Base-by-base conservation (phyloP, 2,888 invertebrate genomes). In the Priocnemis perturbator region DNA sequence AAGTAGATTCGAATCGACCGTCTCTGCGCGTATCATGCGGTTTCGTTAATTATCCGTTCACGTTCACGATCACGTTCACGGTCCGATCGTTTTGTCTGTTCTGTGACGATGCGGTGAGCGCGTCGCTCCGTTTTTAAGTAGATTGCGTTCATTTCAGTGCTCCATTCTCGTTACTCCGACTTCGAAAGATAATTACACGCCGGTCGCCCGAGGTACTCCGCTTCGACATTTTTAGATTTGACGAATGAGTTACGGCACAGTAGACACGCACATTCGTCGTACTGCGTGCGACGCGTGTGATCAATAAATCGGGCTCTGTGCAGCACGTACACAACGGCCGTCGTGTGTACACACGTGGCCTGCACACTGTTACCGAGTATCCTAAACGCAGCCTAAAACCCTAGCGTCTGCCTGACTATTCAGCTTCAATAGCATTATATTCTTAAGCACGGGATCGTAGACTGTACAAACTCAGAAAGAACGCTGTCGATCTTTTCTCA, bases 261-360 rank as follows among this genome's bases (percentile, higher is more conserved):
- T 9, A 7, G 37, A 20, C 65, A 73, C 64, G 67, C 76, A 73
- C 76, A 77, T 82, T 75, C 76, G 76, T 81, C 76, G 78, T 80
- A 81, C 78, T 84, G 81, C 79, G 82, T 83, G 81, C 81, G 80
- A 83, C 83, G 86, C 84, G 85, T 83, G 84, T 86, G 88, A 88
- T 88, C 88, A 88, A 88, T 88, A 88, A 88, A 87, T 87, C 86
- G 85, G 79, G 78, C 78, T 37, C 37, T 81, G 84, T 82, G 85
- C 82, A 84, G 73, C 76, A 76, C 81, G 74, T 72, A 77, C 76
- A 69, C 74, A 78, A 76, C 64, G 66, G 45, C n/a, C 19, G 9
- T 9, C 48, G 26, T 15, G 23, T 14, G 17, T 21, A 21, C n/a
- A 26, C 60, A 67, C 66, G 59, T 68, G 64, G 62, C 47, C 19